Base-by-base conservation (phyloP, 2,113 vertebrate genomes). In the Lampris megalopsis region DNA sequence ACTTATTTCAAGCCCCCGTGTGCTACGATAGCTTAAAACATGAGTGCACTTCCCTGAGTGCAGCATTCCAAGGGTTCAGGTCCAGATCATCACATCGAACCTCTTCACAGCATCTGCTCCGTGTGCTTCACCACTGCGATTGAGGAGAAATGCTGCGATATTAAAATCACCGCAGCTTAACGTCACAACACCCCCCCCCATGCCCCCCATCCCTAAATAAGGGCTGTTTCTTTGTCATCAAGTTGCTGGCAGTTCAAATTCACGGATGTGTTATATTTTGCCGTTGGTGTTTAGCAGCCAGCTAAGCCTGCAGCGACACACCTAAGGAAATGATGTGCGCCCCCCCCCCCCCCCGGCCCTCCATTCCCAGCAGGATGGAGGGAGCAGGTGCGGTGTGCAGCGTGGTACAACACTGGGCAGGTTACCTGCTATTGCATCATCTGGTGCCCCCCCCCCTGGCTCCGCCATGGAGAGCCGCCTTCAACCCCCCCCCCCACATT, bases 401-500 rank as follows among this genome's bases (percentile, higher is more conserved):
- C 79, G 37, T 79, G 89, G 48, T 74, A 69, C 76, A 72, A 67
- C 70, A 75, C 48, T 57, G 83, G 62, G 68, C 67, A 79, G 79
- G 63, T 91, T 82, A 79, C 89, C 86, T 24, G 59, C 80, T 73
- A 11, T 90, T 87, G 85, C 86, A 76, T 89, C 79, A 86, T 61
- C 62, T 64, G 62, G 35, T 84, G 71, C 47, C 52, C 60, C 63
- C 9, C 52, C 7, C 41, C 4, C 36, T 13, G 40, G 59, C 5
- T 11, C 61, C 41, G n/a, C n/a, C n/a, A n/a, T n/a, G n/a, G n/a
- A 49, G 67, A 35, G n/a, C 54, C 60, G 5, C 68, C 10, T 58
- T 35, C 68, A 6, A 48, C 4, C 45, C 47, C 72, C 59, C 75
- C 58, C 60, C 38, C 36, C 35, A 11, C 4, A 38, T 41, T 6